Evolutionary conservation across 2,888 invertebrate genomes (phyloP).

Genomic region (Phrixothrix hirtus): DNA sequence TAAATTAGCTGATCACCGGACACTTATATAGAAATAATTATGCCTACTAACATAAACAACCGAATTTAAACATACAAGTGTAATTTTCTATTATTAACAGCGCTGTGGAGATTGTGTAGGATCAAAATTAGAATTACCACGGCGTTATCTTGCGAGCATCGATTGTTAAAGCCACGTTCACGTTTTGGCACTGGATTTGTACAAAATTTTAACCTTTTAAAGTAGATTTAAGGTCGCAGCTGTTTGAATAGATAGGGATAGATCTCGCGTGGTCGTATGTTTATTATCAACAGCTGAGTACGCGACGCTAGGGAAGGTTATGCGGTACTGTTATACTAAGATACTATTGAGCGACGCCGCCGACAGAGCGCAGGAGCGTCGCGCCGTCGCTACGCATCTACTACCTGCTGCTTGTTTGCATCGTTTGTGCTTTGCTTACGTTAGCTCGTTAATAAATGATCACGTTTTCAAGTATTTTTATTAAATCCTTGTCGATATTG

Average conservation of each 20-base stretch:
- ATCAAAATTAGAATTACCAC: slow-evolving; percentile 8
- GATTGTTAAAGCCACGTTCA: slow-evolving; percentile 13
- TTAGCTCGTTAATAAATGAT: slow-evolving; percentile 49
- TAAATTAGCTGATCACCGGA: slow-evolving; percentile 4
- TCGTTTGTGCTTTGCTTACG: slow-evolving; percentile 42
- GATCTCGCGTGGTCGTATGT: slow-evolving; percentile 32
- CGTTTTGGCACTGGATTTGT: slow-evolving; percentile 21
- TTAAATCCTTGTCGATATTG: slow-evolving; percentile 16
- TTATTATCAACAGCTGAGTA: slow-evolving; percentile 48
- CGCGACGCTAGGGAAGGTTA: slow-evolving; percentile 54
- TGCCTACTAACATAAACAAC: background rate
- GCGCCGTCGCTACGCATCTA: slow-evolving; percentile 50
- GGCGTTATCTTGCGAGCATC: slow-evolving; percentile 12
- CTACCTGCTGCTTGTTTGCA: slow-evolving; percentile 53
- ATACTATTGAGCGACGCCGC: slow-evolving; percentile 55
- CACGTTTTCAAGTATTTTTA: slow-evolving; percentile 44
- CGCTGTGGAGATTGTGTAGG: slow-evolving; percentile 7
- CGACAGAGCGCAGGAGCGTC: slow-evolving; percentile 52
- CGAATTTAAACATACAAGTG: background rate
- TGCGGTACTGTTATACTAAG: slow-evolving; percentile 54
- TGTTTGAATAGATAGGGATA: slow-evolving; percentile 20
- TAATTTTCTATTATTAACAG: slow-evolving; percentile 6
- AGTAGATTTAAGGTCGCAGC: slow-evolving; percentile 17
- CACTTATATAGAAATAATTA: background rate
- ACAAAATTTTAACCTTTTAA: slow-evolving; percentile 9